Base-by-base conservation (phyloP, 2,888 invertebrate genomes). In the Rosalia funebris region DNA sequence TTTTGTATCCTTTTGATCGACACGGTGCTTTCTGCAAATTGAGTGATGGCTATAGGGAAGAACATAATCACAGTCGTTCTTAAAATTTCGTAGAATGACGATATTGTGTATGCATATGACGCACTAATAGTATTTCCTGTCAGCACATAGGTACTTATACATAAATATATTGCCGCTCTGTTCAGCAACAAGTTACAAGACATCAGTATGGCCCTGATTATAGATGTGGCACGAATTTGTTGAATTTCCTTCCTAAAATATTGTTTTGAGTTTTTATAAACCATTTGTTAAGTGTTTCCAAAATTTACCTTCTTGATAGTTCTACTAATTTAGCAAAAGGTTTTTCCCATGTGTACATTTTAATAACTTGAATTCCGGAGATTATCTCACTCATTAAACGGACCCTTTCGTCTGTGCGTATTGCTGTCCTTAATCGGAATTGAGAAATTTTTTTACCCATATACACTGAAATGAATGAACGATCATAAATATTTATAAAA, bases 141-240 rank as follows among this genome's bases (percentile, higher is more conserved):
- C 1, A 93, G 81, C 4, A 91, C 89, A 74, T 90, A 93, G 0
- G 90, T 86, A 19, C 93, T 83, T 46, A 96, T 85, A 1, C 93
- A 93, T 50, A 92, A 86, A 76, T 90, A 93, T n/a, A 95, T 84
- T 0, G 95, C 91, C 34, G 92, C 86, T 67, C 95, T 88, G 72
- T 93, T 91, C 0, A 94, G 91, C 76, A 93, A 94, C 46, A 95
- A 89, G 74, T 86, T 79, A 61, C 86, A 78, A 0, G 89, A 87
- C 20, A 87, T 82, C n/a, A 87, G 87, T 68, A 89, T 85, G 0
- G 87, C 89, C 74, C 86, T 83, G 56, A 89, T 84, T 79, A 87
- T 87, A 0, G 89, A 87, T 4, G 88, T 87, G 19, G 84, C 81
- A 67, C 85, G 83, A 53, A 91, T 84, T 58, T 87, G 85, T 56